phyloP scores from a whole-genome alignment of 2,797 vertebrate genomes.

The Merluccius polli region DNA sequence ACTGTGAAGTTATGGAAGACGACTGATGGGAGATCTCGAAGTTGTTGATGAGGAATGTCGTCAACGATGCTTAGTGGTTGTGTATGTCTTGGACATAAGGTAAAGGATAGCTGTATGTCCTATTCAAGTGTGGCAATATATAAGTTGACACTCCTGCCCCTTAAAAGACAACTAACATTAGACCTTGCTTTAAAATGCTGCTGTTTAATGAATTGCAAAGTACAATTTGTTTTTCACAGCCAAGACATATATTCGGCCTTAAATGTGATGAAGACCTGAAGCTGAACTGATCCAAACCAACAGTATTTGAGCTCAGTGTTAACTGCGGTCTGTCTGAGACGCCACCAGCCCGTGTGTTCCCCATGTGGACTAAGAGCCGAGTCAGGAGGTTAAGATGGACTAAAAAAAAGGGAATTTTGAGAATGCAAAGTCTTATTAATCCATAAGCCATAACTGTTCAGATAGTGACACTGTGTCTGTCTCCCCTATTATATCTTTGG shows the following conservation, averaged over 20 bases:
- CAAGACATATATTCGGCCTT: background rate
- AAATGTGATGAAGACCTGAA: background rate
- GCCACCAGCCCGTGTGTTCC: constrained; percentile 35
- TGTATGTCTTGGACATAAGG: constrained; percentile 31
- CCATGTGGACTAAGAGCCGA: constrained; percentile 38
- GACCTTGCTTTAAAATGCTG: no score
- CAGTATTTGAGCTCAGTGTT: background rate
- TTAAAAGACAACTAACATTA: background rate
- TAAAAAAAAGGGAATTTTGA: constrained; percentile 8
- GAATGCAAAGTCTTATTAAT: constrained; percentile 17
- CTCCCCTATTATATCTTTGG: constrained; percentile 46
- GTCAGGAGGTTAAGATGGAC: constrained; percentile 24
- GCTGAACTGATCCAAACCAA: background rate
- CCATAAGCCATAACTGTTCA: constrained; percentile 55
- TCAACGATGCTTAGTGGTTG: constrained; percentile 38
- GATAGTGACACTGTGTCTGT: constrained; percentile 37
- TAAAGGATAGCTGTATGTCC: constrained; percentile 26
- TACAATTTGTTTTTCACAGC: background rate
- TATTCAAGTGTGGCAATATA: constrained; percentile 7
- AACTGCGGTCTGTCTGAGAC: constrained; percentile 24
- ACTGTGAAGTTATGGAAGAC: constrained; percentile 37
- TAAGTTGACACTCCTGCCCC: background rate
- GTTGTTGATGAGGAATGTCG: constrained; percentile 28
- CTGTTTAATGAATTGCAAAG: background rate
- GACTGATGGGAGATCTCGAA: constrained; percentile 17